phyloP scores from a whole-genome alignment of 2,113 vertebrate species.

The Xenopus laevis region DNA sequence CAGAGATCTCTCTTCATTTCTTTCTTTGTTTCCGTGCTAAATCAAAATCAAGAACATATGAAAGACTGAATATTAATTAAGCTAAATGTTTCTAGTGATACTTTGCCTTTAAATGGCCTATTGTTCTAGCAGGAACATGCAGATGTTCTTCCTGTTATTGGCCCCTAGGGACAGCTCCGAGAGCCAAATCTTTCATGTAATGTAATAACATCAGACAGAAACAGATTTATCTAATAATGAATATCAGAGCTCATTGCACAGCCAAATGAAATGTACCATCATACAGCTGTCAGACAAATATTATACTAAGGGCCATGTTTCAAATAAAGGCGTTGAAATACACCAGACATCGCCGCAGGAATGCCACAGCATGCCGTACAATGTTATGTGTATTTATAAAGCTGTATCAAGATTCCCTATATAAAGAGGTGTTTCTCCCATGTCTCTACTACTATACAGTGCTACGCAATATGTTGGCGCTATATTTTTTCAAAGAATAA shows the following conservation, averaged over 20 bases:
- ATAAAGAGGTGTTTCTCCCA: too few relatives aligned
- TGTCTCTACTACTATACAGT: too few relatives aligned
- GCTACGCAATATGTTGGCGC: too few relatives aligned
- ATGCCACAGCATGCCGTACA: too few relatives aligned
- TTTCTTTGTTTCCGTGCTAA: background rate
- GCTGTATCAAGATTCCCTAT: too few relatives aligned
- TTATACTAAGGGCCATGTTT: too few relatives aligned
- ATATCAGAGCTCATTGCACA: background rate
- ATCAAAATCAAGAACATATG: background rate
- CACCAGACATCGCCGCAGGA: too few relatives aligned
- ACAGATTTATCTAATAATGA: constrained; percentile 1
- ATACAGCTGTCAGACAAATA: background rate
- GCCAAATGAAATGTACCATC: background rate
- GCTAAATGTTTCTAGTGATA: background rate
- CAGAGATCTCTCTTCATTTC: too few relatives aligned
- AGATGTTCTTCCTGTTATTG: background rate
- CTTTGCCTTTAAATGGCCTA: background rate
- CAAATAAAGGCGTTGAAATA: too few relatives aligned
- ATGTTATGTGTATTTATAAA: too few relatives aligned
- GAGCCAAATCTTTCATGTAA: background rate
- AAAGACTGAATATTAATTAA: background rate
- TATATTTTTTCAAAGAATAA: too few relatives aligned
- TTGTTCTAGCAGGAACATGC: background rate
- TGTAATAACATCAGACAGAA: background rate
- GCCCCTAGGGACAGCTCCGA: background rate